phyloP scores from a whole-genome alignment of 2,113 vertebrate genomes.

The Neomonachus schauinslandi region DNA sequence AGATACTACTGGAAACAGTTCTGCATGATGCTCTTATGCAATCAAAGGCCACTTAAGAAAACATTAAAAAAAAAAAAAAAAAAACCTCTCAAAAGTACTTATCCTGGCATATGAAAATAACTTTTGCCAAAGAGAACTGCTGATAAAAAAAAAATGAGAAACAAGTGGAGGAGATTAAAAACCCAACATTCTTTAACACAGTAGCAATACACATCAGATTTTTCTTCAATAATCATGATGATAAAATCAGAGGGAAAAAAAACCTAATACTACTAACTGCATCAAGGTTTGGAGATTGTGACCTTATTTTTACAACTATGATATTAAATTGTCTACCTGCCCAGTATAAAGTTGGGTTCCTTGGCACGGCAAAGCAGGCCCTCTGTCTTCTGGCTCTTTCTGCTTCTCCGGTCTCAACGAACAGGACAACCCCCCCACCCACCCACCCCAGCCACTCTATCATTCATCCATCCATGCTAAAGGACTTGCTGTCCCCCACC shows the following conservation, averaged over 20 bases:
- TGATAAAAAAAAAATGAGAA: conserved; percentile 36
- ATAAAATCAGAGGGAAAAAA: not conserved
- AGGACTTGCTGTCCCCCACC: not conserved
- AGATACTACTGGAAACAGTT: conserved; percentile 66
- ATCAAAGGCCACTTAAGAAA: conserved; percentile 68
- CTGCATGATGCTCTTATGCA: conserved; percentile 64
- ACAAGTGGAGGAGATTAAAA: not conserved
- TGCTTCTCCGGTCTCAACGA: not conserved
- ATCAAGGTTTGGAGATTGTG: not conserved
- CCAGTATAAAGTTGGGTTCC: not conserved
- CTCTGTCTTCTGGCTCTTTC: not conserved
- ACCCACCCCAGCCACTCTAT: rapidly evolving
- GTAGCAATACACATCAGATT: not conserved
- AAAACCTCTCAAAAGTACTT: conserved; percentile 52
- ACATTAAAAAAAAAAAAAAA: conserved; percentile 32
- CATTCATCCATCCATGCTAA: not conserved
- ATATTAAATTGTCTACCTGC: not conserved
- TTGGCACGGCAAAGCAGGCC: not conserved
- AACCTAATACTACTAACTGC: not conserved
- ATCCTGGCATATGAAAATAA: conserved; percentile 55
- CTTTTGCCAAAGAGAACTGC: conserved; percentile 44
- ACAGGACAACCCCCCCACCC: rapidly evolving
- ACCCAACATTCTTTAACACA: not conserved
- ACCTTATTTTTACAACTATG: not conserved
- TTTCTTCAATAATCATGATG: not conserved